Percentiles rank a stretch among this genome's conserved stretches.
Conservation (phyloP, 2,113 vertebrate species). For the Sterna hirundo region DNA sequence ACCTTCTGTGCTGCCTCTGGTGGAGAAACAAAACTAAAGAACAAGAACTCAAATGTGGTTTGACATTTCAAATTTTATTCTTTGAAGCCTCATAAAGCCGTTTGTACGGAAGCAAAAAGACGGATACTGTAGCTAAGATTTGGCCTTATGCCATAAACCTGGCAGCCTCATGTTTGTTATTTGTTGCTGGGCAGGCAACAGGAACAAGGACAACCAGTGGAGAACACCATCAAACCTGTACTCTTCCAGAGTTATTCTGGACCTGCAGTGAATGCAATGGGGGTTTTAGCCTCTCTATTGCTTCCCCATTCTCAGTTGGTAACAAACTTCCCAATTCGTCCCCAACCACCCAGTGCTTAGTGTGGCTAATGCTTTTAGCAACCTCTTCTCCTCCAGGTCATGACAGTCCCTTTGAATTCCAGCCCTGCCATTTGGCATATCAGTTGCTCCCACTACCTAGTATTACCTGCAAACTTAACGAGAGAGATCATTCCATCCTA, state of each 20-base stretch:
- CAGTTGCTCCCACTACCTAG: background rate
- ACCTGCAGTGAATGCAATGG: background rate
- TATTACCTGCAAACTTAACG: background rate
- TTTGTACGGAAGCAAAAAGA: background rate
- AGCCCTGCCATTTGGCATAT: background rate
- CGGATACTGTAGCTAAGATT: background rate
- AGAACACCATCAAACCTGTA: background rate
- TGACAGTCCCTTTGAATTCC: background rate
- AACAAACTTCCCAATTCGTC: background rate
- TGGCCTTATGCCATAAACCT: constrained; percentile 22
- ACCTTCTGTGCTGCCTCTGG: background rate
- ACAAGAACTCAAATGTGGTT: background rate
- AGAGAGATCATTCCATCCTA: background rate
- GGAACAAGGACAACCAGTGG: background rate
- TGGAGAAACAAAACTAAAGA: background rate
- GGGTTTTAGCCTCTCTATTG: background rate
- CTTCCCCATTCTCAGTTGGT: background rate
- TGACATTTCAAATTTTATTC: background rate
- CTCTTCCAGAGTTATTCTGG: constrained; percentile 39
- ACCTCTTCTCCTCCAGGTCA: background rate
- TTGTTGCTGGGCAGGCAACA: background rate
- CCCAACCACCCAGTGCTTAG: background rate
- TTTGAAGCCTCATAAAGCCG: constrained; percentile 22
- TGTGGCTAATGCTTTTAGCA: background rate
- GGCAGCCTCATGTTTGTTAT: background rate